A percentile compares a stretch with the other conserved stretches of the same genome.
These are phyloP conservation scores for Enteromius unitaeniatus DNA, from an alignment of 2,797 vertebrate genomes.

Conservation along the genomic window DNA sequence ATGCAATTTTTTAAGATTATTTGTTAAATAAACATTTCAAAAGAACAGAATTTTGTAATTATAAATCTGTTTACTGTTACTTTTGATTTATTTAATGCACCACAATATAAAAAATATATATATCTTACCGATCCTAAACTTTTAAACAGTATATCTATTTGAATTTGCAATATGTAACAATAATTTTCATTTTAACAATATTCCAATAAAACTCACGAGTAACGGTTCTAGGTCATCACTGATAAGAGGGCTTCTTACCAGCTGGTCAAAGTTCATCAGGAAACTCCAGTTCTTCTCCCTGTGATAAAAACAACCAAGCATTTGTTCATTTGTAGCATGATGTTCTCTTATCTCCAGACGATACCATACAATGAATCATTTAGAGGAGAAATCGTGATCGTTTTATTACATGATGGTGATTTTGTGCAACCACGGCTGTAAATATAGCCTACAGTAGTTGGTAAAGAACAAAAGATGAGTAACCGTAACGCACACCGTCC, in stretches of 20 bases:
- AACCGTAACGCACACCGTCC: slow-evolving; percentile 59
- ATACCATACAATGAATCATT: background rate
- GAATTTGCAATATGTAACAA: no score
- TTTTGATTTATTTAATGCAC: background rate
- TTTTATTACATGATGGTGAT: background rate
- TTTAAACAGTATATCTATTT: background rate
- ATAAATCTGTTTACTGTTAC: background rate
- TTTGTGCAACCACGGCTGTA: slow-evolving; percentile 43
- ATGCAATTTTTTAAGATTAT: background rate
- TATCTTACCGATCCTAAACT: background rate
- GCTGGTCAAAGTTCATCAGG: slow-evolving; percentile 81
- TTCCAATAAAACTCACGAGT: background rate
- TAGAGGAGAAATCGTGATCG: background rate
- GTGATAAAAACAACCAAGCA: slow-evolving; percentile 57
- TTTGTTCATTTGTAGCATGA: background rate
- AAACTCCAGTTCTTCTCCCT: slow-evolving; percentile 88
- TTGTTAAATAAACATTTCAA: background rate
- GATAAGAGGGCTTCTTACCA: slow-evolving; percentile 73
- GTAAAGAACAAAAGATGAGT: slow-evolving; percentile 45
- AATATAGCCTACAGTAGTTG: background rate
- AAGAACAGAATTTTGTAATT: background rate
- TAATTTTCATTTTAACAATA: background rate
- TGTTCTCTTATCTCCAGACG: background rate
- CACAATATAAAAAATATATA: background rate
- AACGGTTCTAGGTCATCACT: background rate